Base-by-base conservation (phyloP, 2,113 vertebrate genomes). In the Paralichthys olivaceus region DNA sequence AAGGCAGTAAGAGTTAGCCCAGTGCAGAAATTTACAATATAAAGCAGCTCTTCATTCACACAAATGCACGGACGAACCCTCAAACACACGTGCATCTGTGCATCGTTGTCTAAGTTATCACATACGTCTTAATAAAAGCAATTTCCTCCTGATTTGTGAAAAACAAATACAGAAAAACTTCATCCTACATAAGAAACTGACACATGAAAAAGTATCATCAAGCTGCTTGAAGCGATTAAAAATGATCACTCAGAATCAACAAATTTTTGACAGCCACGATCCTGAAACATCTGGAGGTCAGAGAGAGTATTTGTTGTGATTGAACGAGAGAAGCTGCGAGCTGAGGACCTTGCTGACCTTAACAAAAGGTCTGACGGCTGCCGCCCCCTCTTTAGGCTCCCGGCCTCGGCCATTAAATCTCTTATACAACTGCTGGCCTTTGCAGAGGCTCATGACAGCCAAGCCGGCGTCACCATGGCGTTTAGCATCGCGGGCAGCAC, bases 351-450 rank as follows among this genome's bases (percentile, higher is more conserved):
- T 62, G 65, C 66, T 67, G 78, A 75, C 81, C 67, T 53, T 7
- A 5, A 3, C 19, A 20, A 49, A 49, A 49, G 47, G 47, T 20
- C 47, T 13, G 19, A 49, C 1, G 47, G 80, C 77, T 60, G 62
- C 73, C 53, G 69, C 59, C 68, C 72, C 66, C 79, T 81, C 62
- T 79, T 78, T 74, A 72, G 75, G 62, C 47, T 2, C 79, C 51
- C 71, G 51, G 66, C 43, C 80, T 65, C 20, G 26, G 61, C 70
- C 76, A 77, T 87, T 79, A 79, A 89, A 69, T 77, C 79, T 80
- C 77, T 88, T 80, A 80, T 73, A 82, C 77, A 87, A 87, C 88
- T 71, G 78, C 77, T 76, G 80, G 81, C 71, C 77, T 80, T 63
- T 80, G 77, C 87, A 60, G 54, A 4, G 40, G 73, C 57, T 69